phyloP scores from a whole-genome alignment of 2,888 invertebrate species.

The Dasysyrphus albostriatus region DNA sequence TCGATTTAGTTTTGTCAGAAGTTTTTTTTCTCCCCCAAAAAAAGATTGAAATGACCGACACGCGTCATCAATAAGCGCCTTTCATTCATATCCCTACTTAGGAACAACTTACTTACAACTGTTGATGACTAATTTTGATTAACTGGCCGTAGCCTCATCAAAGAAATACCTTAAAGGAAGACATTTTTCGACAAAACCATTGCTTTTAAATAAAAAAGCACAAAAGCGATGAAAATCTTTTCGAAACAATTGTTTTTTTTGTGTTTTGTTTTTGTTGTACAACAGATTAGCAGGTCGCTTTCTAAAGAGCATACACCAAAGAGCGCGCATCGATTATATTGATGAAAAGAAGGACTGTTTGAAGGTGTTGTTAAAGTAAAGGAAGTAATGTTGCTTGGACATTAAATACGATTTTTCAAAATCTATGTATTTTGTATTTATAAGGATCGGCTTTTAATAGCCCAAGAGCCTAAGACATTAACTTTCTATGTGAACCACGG shows the following conservation, averaged over 20 bases:
- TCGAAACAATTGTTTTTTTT: conserved; percentile 28
- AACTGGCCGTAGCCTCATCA: conserved; percentile 54
- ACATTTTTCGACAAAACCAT: conserved; percentile 49
- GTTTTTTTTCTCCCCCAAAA: conserved; percentile 30
- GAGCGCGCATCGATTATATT: conserved; percentile 26
- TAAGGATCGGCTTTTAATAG: too few relatives aligned
- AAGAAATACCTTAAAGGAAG: conserved; percentile 53
- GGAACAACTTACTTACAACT: conserved; percentile 56
- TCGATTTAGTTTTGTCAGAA: neutral
- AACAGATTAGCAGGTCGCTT: conserved; percentile 30
- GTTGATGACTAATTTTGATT: conserved; percentile 76
- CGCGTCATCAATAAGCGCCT: conserved; percentile 76
- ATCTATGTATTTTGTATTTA: too few relatives aligned
- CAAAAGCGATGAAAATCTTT: conserved; percentile 51
- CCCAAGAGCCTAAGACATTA: too few relatives aligned
- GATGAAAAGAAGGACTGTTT: conserved; percentile 63
- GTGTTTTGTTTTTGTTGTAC: conserved; percentile 13
- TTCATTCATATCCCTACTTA: conserved; percentile 71
- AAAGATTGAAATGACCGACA: conserved; percentile 67
- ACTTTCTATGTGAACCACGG: too few relatives aligned
- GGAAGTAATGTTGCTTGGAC: neutral
- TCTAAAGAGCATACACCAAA: conserved; percentile 47
- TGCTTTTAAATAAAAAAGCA: conserved; percentile 45
- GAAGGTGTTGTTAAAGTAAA: neutral
- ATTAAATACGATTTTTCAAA: too few relatives aligned